Conservation (phyloP, 2,113 vertebrate genomes). For the Ranitomeya imitator region DNA sequence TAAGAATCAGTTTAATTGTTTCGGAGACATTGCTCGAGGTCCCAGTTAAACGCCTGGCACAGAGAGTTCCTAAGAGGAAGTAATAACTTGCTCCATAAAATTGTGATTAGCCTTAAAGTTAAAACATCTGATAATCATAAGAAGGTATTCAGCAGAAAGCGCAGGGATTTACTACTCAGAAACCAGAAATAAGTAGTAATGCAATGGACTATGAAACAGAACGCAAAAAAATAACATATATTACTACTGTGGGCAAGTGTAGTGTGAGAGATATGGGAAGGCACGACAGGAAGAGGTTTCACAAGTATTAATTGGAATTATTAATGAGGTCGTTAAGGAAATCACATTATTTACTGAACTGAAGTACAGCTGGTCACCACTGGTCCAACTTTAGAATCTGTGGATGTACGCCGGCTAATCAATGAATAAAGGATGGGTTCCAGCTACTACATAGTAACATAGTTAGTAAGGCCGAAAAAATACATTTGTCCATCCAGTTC, state of each 20-base stretch:
- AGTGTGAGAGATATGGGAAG: background rate
- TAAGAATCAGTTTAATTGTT: constrained; percentile 44
- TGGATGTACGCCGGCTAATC: no score
- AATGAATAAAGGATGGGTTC: no score
- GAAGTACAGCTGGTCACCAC: no score
- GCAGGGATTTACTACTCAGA: constrained; percentile 34
- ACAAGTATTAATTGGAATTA: background rate
- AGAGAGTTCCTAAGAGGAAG: constrained; percentile 58
- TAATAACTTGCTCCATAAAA: constrained; percentile 59
- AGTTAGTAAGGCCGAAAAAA: no score
- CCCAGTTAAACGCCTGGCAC: constrained; percentile 45
- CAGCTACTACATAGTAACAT: no score
- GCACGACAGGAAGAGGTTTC: background rate
- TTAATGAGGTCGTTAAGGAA: background rate
- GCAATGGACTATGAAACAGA: constrained; percentile 39
- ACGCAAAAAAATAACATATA: no score
- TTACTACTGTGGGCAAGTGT: background rate
- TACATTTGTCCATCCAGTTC: no score
- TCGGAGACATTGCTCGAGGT: constrained; percentile 49
- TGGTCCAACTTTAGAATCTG: no score
- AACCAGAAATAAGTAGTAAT: constrained; percentile 57
- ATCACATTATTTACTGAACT: no score
- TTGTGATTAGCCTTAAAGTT: constrained; percentile 61
- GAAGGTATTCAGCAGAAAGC: constrained; percentile 63
- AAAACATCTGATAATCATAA: constrained; percentile 66